Base-by-base conservation (phyloP, 2,888 invertebrate genomes). In the Mythimna pallens region DNA sequence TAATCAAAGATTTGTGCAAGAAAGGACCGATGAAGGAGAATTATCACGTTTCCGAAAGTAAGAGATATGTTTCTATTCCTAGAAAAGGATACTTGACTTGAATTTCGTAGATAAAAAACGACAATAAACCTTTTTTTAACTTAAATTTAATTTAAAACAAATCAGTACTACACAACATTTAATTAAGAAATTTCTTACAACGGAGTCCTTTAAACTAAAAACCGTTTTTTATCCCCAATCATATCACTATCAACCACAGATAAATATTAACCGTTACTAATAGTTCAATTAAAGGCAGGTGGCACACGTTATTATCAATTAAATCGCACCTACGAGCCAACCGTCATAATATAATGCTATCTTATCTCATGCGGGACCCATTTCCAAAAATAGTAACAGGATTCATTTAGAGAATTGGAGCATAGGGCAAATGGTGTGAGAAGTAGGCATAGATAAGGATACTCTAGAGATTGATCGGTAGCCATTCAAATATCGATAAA, bases 351-450 rank as follows among this genome's bases (percentile, higher is more conserved):
- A 86, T 82, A 77, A 30, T 47, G 58, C 89, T 92, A 93, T 94
- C 94, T 94, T 93, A 94, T 93, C 94, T 79, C 64, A 70, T 70
- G 84, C 88, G 91, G 89, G 87, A 89, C 86, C 88, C 88, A 90
- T 89, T 91, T 80, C 84, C 83, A 88, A 89, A 91, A 90, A 92
- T 89, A 92, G 88, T 83, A 78, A 85, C 80, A 88, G 89, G 87
- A 86, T 84, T 79, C 88, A 87, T 89, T 85, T 84, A 87, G 87
- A 82, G 89, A 90, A 91, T 91, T 91, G 90, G 89, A 88, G 73
- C 84, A 78, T 67, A 85, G 86, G 87, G 85, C 83, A 87, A 88
- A 86, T 86, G 86, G 87, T 88, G 91, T 90, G 90, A 90, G 89
- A 93, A 92, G 90, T 86, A 86, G 81, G 83, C 78, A 85, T 80